phyloP scores from a whole-genome alignment of 1,140 invertebrate genomes.

The Parapsyche elsis region DNA sequence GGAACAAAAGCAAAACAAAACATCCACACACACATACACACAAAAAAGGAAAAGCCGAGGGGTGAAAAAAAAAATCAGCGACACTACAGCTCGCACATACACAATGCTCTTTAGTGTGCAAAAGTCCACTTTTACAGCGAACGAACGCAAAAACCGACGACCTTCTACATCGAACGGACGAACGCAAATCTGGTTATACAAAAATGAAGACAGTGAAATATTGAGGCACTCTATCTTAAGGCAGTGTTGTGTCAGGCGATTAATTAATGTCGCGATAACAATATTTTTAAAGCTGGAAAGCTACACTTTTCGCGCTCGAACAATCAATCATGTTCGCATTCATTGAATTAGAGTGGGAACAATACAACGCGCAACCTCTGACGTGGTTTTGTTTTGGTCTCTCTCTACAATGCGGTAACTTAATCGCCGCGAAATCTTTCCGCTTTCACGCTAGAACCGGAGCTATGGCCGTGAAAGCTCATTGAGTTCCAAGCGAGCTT shows the following conservation, averaged over 20 bases:
- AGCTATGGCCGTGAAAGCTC: too few relatives aligned
- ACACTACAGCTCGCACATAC: neutral
- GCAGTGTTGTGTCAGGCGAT: slow-evolving; percentile 40
- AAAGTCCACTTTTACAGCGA: slow-evolving; percentile 27
- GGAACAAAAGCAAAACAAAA: neutral
- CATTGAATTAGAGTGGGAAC: slow-evolving; percentile 38
- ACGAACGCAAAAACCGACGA: neutral
- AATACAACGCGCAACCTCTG: neutral
- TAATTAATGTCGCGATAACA: slow-evolving; percentile 31
- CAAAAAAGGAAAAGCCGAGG: neutral
- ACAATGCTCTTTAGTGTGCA: neutral
- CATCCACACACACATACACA: neutral
- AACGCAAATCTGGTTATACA: slow-evolving; percentile 42
- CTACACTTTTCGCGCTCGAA: slow-evolving; percentile 7
- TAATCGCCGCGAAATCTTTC: neutral
- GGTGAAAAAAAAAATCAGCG: neutral
- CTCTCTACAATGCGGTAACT: neutral
- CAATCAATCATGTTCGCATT: slow-evolving; percentile 39
- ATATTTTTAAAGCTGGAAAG: slow-evolving; percentile 39
- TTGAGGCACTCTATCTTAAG: slow-evolving; percentile 38
- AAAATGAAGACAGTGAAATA: slow-evolving; percentile 48
- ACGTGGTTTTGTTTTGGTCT: neutral
- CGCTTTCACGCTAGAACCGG: too few relatives aligned
- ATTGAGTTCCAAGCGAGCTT: too few relatives aligned
- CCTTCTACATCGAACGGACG: slow-evolving; percentile 27